Conservation (phyloP, 2,113 vertebrate genomes). For the Plecotus auritus region DNA sequence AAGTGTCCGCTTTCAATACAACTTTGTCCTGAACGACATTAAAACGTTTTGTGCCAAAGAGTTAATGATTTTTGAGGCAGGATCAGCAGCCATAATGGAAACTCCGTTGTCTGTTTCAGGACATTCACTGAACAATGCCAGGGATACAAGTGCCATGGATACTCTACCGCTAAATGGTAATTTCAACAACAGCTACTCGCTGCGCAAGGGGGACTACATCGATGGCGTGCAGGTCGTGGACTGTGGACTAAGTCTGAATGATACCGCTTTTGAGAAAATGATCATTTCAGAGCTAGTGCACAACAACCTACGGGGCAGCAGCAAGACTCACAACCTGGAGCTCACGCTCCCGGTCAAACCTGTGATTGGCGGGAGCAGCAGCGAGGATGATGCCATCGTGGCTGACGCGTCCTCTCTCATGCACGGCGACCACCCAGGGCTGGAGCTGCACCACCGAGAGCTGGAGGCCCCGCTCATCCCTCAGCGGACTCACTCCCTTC, state of each 20-base stretch:
- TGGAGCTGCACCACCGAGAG: constrained; percentile 92
- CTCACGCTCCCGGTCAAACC: constrained; percentile 89
- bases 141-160: constrained; percentile 99
- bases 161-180: constrained; percentile 99
- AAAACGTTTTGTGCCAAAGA: constrained; percentile 79
- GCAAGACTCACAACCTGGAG: constrained; percentile 93
- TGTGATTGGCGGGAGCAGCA: constrained; percentile 88
- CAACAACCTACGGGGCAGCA: constrained; percentile 96
- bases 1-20: constrained; percentile 78
- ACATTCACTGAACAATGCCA: constrained; percentile 99
- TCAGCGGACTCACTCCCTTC: constrained; percentile 99
- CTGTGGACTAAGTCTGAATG: constrained; percentile 98
- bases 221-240: constrained; percentile 95
- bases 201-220: constrained; percentile 95
- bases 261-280: constrained; percentile 99
- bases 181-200: constrained; percentile 99
- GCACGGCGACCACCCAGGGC: constrained; percentile 88
- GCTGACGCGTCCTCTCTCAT: constrained; percentile 94
- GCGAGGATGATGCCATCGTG: constrained; percentile 92
- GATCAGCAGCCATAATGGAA: constrained; percentile 57
- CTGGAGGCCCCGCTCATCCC: constrained; percentile 97
- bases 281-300: constrained; percentile 99
- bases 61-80: not conserved
- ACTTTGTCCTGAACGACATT: constrained; percentile 98
- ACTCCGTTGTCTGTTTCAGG: constrained; percentile 87